Conservation (phyloP, 2,113 vertebrate species). For the Oplegnathus fasciatus region DNA sequence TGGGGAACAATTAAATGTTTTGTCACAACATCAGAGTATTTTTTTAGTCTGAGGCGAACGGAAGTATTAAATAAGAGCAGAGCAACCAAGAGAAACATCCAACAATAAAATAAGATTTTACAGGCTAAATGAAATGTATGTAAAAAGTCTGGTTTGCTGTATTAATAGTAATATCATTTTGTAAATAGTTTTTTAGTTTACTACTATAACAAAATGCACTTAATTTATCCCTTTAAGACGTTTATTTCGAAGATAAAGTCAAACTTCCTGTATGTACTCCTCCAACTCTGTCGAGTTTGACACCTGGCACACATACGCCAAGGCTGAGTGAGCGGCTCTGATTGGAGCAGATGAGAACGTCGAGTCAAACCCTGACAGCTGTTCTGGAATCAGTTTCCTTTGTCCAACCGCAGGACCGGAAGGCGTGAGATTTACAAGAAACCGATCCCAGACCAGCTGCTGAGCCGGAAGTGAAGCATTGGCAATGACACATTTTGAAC, state of each 20-base stretch:
- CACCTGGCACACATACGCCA: not conserved
- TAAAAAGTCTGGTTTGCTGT: not conserved
- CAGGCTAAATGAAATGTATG: too few relatives aligned
- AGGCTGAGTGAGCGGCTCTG: slow-evolving; percentile 13
- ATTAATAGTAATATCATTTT: not conserved
- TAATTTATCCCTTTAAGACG: not conserved
- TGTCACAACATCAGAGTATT: too few relatives aligned
- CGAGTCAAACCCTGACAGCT: not conserved
- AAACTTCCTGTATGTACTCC: not conserved
- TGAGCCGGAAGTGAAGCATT: slow-evolving; percentile 35
- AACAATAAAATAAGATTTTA: too few relatives aligned
- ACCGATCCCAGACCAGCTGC: slow-evolving; percentile 31
- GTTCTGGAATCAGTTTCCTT: slow-evolving; percentile 25
- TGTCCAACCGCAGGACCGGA: accelerated
- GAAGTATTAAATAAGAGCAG: not conserved
- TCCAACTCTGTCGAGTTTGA: not conserved
- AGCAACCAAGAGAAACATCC: too few relatives aligned
- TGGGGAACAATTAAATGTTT: not conserved
- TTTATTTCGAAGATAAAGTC: slow-evolving; percentile 5
- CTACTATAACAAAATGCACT: not conserved
- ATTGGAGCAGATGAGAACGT: slow-evolving; percentile 43
- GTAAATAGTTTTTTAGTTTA: not conserved
- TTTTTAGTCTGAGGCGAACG: not conserved
- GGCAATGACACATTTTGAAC: slow-evolving; percentile 31
- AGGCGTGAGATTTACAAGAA: not conserved